These are phyloP conservation scores for Leontocebus nigricollis DNA, from an alignment of 2,797 vertebrate genomes.

Conservation along the genomic window DNA sequence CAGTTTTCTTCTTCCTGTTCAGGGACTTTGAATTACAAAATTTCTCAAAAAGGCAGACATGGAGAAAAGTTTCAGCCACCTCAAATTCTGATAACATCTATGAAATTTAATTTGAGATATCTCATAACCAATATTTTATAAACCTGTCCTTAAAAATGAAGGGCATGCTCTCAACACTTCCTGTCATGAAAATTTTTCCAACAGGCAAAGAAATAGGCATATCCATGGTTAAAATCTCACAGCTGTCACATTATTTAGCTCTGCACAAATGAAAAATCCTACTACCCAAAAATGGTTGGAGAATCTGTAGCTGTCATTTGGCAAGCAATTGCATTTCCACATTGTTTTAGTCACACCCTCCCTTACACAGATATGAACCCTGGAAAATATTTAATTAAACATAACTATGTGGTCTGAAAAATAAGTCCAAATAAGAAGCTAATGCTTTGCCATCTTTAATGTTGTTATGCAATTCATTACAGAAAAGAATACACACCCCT, in stretches of 20 bases:
- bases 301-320: constrained; percentile 12
- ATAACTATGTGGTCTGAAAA: constrained; percentile 12
- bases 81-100: constrained; percentile 26
- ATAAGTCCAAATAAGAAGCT: constrained; percentile 22
- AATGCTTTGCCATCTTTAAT: constrained; percentile 4
- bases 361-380: background rate
- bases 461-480: background rate
- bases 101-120: constrained; percentile 55
- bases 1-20: constrained; percentile 23
- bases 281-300: background rate
- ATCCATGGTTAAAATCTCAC: constrained; percentile 4
- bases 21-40: constrained; percentile 3
- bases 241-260: constrained; percentile 59
- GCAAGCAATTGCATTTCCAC: background rate
- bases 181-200: constrained; percentile 46
- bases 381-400: constrained; percentile 35
- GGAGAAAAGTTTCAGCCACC: constrained; percentile 33
- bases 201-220: constrained; percentile 48
- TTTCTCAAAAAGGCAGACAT: constrained; percentile 22
- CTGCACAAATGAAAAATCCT: constrained; percentile 45
- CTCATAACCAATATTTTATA: constrained; percentile 48
- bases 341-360: background rate
- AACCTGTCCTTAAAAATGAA: constrained; percentile 64
- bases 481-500: background rate
- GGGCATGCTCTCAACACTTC: constrained; percentile 6